Base-by-base conservation (phyloP, 2,113 vertebrate species). In the Microcebus griseorufus region DNA sequence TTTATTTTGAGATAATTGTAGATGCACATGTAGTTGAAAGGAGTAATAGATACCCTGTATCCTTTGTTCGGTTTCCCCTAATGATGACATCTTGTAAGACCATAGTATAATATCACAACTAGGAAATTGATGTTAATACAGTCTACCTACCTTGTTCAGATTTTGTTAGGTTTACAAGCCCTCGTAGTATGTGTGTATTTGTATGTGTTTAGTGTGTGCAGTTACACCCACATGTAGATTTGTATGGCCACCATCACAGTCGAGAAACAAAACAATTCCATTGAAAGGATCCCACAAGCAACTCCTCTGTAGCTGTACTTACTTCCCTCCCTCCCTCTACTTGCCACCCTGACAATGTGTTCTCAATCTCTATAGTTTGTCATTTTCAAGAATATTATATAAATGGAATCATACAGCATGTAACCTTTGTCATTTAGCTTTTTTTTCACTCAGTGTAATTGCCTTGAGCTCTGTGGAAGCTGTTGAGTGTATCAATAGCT, bases 1-100 rank as follows among this genome's bases (percentile, higher is more conserved):
- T 81, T 75, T 92, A 70, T 87, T 73, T 76, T 91, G 48, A 95
- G 39, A 32, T 80, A 51, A 93, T 64, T 93, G 6, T 69, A 93
- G 86, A 69, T 91, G 79, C 39, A 16, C 14, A 67, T 73, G 5
- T 75, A 60, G n/a, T 79, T 84, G 2, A 75, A 70, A 79, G 32
- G 64, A 86, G 9, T 75, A 86, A 17, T 70, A 70, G 1, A 72
- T 25, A 29, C 1, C 53, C 27, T 76, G 7, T 34, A 14, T 70
- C 34, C 11, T 73, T 95, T 12, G n/a, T 48, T 45, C 6, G 6
- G 45, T 95, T 75, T 69, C 4, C 13, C 13, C 34, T n/a, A 23
- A 22, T 39, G 80, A 10, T 64, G 60, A 64, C 4, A 79, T 32
- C 42, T 81, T 80, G 39, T 0, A 2, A 58, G 62, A 91, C 6